Conservation (phyloP, 2,797 vertebrate genomes). For the Rhabdophis nuchalis region DNA sequence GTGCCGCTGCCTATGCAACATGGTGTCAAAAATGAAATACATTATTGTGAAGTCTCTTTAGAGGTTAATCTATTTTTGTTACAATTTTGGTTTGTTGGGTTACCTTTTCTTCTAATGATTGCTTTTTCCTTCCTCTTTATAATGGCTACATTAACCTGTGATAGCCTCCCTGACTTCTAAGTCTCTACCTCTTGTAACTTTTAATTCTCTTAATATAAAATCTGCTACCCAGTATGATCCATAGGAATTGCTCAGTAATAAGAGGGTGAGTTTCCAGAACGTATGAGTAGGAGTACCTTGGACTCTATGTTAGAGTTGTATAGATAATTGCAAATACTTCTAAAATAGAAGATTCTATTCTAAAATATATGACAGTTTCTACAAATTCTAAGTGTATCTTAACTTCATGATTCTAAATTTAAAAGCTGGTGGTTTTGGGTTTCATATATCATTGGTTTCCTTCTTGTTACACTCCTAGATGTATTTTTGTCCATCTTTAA, state of each 20-base stretch:
- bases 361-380: background rate
- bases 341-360: background rate
- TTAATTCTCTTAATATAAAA: background rate
- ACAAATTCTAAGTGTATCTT: slow-evolving; percentile 4
- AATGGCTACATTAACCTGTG: background rate
- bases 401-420: background rate
- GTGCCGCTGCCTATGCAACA: background rate
- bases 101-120: background rate
- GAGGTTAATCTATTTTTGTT: background rate
- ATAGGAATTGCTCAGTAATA: background rate
- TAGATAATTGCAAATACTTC: background rate
- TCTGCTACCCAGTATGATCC: background rate
- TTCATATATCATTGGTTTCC: slow-evolving; percentile 29
- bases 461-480: slow-evolving; percentile 7
- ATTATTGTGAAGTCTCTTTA: background rate
- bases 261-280: background rate
- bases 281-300: background rate
- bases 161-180: background rate
- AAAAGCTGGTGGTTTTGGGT: slow-evolving; percentile 34
- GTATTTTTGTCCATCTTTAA: slow-evolving; percentile 3
- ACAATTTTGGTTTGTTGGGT: background rate
- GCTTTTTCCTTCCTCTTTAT: slow-evolving; percentile 6
- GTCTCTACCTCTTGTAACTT: background rate
- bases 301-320: background rate
- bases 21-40: background rate